phyloP scores from a whole-genome alignment of 2,113 vertebrate species.

The Periophthalmodon schlosseri region DNA sequence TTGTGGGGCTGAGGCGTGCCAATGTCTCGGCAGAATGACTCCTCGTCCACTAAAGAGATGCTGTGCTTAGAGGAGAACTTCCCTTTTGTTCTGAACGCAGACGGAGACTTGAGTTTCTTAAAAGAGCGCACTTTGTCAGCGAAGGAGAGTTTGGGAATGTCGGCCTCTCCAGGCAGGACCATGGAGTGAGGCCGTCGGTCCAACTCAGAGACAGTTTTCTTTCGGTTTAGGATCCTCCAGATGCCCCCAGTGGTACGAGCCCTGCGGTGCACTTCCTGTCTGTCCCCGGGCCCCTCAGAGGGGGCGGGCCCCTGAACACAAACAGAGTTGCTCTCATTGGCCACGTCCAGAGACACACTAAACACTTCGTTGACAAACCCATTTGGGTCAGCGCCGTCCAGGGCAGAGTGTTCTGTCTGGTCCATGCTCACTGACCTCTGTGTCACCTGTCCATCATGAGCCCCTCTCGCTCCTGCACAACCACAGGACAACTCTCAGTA shows the following conservation, averaged over 20 bases:
- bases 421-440: constrained; percentile 83
- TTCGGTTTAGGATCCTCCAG: constrained; percentile 87
- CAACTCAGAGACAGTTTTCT: constrained; percentile 73
- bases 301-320: constrained; percentile 66
- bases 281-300: constrained; percentile 64
- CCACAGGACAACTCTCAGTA: constrained; percentile 25
- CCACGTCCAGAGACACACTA: constrained; percentile 75
- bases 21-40: constrained; percentile 67
- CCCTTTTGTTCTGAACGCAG: constrained; percentile 73
- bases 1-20: constrained; percentile 66
- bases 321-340: constrained; percentile 68
- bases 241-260: constrained; percentile 79
- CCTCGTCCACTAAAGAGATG: constrained; percentile 67
- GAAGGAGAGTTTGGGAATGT: constrained; percentile 84
- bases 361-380: constrained; percentile 84
- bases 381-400: constrained; percentile 77
- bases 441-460: constrained; percentile 73
- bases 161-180: constrained; percentile 83
- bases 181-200: constrained; percentile 87
- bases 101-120: constrained; percentile 82
- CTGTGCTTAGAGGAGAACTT: constrained; percentile 72
- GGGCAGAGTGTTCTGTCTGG: constrained; percentile 61
- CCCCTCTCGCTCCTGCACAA: constrained; percentile 53
- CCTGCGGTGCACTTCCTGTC: constrained; percentile 74
- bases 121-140: constrained; percentile 85